phyloP scores from a whole-genome alignment of 2,113 vertebrate species.

The Tiliqua scincoides region DNA sequence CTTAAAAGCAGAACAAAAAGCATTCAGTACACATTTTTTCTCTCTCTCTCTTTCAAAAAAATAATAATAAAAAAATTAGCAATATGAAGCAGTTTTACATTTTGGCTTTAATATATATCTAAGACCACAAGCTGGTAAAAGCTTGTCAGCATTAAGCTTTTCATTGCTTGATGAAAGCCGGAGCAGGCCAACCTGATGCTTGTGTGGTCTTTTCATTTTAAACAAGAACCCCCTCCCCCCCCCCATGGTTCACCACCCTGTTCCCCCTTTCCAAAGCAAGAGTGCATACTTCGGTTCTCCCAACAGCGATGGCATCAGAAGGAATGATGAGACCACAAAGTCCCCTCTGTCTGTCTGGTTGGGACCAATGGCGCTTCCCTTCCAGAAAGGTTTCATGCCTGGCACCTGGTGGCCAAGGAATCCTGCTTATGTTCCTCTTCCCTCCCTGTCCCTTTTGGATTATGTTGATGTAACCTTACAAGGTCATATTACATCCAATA shows the following conservation, averaged over 20 bases:
- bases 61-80: neutral
- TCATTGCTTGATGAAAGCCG: neutral
- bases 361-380: neutral
- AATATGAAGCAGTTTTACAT: neutral
- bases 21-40: neutral
- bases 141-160: neutral
- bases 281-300: no score
- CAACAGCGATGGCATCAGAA: neutral
- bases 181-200: no score
- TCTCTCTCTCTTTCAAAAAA: no score
- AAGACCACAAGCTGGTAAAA: neutral
- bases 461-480: no score
- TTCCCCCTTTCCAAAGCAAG: neutral
- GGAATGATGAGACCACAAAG: neutral
- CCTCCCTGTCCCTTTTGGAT: no score
- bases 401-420: no score
- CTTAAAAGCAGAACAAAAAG: constrained; percentile 8
- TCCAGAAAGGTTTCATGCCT: neutral
- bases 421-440: no score
- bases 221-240: neutral
- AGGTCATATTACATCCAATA: no score
- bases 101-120: neutral
- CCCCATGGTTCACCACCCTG: no score
- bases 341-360: neutral
- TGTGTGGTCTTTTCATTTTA: neutral